These are phyloP conservation scores for Buphagus erythrorhynchus DNA, from an alignment of 2,797 vertebrate species.

Conservation along the genomic window DNA sequence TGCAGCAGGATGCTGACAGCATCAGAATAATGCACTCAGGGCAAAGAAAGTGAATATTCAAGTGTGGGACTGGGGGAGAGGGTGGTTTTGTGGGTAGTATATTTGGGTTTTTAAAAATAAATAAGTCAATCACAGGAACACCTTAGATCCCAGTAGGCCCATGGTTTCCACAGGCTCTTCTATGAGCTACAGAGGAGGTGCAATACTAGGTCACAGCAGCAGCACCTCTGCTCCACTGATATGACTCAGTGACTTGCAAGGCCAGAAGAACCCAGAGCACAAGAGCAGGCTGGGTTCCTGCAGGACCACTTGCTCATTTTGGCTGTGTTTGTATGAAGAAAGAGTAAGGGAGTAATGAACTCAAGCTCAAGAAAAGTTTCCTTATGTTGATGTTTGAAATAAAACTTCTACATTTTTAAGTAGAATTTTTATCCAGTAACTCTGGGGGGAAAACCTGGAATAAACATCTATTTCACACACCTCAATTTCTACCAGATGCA, in stretches of 20 bases:
- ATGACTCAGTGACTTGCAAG: rapidly evolving
- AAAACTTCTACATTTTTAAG: background rate
- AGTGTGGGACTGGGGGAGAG: rapidly evolving
- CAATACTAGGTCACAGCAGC: background rate
- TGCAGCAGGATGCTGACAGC: background rate
- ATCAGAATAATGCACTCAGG: rapidly evolving
- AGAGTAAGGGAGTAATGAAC: background rate
- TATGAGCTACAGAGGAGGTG: rapidly evolving
- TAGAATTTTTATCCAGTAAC: background rate
- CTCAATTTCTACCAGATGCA: background rate
- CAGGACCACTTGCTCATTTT: background rate
- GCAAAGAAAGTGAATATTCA: background rate
- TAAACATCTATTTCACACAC: background rate
- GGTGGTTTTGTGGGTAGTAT: background rate
- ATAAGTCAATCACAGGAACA: too few relatives aligned
- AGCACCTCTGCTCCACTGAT: background rate
- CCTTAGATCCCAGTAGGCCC: background rate
- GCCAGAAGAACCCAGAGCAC: background rate
- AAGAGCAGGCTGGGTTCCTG: background rate
- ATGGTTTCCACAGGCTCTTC: background rate
- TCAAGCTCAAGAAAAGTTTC: background rate
- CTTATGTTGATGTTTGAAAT: background rate
- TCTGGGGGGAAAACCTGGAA: rapidly evolving
- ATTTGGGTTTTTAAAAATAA: background rate
- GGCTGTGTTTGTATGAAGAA: rapidly evolving